phyloP scores from a whole-genome alignment of 1,140 invertebrate species.

The Lithobius niger region DNA sequence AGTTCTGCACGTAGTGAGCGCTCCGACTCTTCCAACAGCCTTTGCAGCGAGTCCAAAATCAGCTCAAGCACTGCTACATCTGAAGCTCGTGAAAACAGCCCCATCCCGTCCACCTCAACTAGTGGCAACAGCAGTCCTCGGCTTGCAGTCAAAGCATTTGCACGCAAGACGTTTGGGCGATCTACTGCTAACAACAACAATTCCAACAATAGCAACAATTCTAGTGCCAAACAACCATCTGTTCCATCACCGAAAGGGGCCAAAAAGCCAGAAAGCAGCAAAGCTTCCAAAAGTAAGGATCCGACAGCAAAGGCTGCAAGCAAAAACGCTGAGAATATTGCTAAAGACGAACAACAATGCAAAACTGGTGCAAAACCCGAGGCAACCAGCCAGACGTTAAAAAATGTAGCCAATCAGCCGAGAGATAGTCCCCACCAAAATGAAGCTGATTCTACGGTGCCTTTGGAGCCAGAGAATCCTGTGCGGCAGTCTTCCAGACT shows the following conservation, averaged over 20 bases:
- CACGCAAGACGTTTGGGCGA: slow-evolving; percentile 20
- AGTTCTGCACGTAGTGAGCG: slow-evolving; percentile 74
- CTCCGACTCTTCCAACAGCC: slow-evolving; percentile 48
- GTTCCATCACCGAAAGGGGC: not conserved
- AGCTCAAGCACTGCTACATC: slow-evolving; percentile 15
- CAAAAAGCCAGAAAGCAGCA: not conserved
- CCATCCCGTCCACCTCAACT: slow-evolving; percentile 15
- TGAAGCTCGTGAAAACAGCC: slow-evolving; percentile 4
- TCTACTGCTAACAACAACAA: no score
- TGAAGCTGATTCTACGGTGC: not conserved
- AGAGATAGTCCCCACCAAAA: not conserved
- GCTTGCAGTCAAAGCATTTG: slow-evolving; percentile 21
- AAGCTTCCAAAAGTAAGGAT: not conserved
- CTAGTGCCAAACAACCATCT: not conserved
- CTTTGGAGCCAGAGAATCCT: slow-evolving; percentile 13
- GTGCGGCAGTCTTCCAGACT: slow-evolving; percentile 18
- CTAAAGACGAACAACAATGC: no score
- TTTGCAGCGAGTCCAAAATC: slow-evolving; percentile 32
- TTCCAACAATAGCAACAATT: no score
- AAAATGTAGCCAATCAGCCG: not conserved
- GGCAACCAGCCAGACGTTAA: not conserved
- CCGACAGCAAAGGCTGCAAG: no score
- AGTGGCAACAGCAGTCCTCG: slow-evolving; percentile 21
- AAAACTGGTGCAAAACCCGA: no score
- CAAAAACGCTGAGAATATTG: no score